Evolutionary conservation across 2,888 invertebrate genomes (phyloP), one percentile per base, ranked within the genome.

Genomic region (Choristoneura rosaceana): DNA sequence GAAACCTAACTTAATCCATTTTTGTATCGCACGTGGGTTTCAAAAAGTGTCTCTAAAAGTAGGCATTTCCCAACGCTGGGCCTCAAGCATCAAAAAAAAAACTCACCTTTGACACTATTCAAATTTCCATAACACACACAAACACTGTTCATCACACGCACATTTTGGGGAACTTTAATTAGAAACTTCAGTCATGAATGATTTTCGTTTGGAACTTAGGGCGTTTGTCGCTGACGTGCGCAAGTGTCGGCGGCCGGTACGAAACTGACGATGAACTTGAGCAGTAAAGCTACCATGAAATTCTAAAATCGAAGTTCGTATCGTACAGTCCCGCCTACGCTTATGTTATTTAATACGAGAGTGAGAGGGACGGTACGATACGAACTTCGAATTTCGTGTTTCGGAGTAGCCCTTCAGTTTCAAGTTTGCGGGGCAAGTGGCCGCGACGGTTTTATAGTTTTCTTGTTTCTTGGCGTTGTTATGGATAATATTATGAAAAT

Each of bases 251-350:
- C 25, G 33, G 50, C 59, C 63, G 65, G 66, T 62, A 64, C 17
- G 43, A 60, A 60, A 75, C 75, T 75, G 71, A 10, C 43, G 59
- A 71, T 82, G 82, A 82, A 82, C 82, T 81, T 82, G 80, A 77
- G 45, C 80, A 81, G 80, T n/a, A n/a, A n/a, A 77, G 43, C n/a
- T n/a, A n/a, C n/a, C n/a, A n/a, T n/a, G n/a, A n/a, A n/a, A n/a
- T n/a, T n/a, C n/a, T n/a, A n/a, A n/a, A n/a, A n/a, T n/a, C n/a
- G n/a, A n/a, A n/a, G n/a, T n/a, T n/a, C n/a, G n/a, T n/a, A n/a
- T n/a, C n/a, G n/a, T n/a, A n/a, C n/a, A n/a, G n/a, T n/a, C n/a
- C n/a, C n/a, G n/a, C n/a, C n/a, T n/a, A n/a, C n/a, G n/a, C n/a
- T n/a, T n/a, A n/a, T n/a, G n/a, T n/a, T n/a, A n/a, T n/a, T n/a